Percentiles rank a stretch among this genome's conserved stretches.
These are phyloP conservation scores for Phalacrocorax brasilianus DNA, from an alignment of 2,113 vertebrate genomes.

Conservation along the genomic window DNA sequence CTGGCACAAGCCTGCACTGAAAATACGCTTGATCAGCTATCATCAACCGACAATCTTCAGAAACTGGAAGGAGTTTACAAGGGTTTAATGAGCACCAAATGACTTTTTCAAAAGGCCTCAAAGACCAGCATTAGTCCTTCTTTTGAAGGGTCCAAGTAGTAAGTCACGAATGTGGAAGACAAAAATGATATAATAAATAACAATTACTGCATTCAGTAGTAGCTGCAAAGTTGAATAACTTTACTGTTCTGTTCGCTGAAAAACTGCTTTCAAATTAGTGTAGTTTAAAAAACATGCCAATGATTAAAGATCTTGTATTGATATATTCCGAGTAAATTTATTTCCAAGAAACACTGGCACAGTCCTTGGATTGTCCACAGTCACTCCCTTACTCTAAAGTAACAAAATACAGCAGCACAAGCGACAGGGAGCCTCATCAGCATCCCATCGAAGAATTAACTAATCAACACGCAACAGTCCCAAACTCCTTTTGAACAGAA, in stretches of 20 bases:
- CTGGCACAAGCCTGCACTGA: slow-evolving; percentile 8
- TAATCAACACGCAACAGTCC: background rate
- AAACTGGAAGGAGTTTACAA: background rate
- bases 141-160: background rate
- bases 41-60: background rate
- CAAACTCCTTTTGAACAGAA: background rate
- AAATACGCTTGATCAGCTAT: background rate
- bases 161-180: background rate
- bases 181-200: background rate
- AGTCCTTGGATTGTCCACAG: background rate
- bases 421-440: background rate
- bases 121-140: background rate
- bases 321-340: background rate
- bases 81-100: background rate
- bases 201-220: rapidly evolving
- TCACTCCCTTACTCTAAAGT: background rate
- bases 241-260: background rate
- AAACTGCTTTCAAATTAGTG: background rate
- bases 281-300: background rate
- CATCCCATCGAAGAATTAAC: background rate
- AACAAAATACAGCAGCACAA: background rate
- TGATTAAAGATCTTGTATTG: background rate
- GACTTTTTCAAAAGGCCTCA: background rate
- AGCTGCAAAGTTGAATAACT: background rate
- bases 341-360: background rate